Evolutionary conservation across 2,888 invertebrate species (phyloP).

Genomic region (Meloe dianella): DNA sequence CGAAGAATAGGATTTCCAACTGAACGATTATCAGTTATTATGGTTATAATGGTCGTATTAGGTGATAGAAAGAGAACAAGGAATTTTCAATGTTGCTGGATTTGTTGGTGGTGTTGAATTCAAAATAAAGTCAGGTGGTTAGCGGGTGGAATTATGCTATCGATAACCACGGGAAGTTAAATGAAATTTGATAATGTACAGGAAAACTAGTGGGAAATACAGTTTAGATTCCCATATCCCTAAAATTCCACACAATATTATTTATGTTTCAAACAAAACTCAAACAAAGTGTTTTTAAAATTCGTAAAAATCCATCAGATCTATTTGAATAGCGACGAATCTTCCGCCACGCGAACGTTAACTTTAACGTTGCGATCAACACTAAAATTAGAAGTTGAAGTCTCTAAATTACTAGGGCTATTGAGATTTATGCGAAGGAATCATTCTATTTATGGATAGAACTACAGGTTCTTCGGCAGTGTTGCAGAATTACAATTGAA

Average conservation of each 20-base stretch:
- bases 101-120: conserved; percentile 26
- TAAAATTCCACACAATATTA: neutral
- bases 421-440: no score
- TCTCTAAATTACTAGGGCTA: no score
- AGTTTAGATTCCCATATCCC: neutral
- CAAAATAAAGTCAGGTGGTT: conserved; percentile 34
- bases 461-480: no score
- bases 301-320: neutral
- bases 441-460: no score
- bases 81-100: neutral
- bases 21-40: conserved; percentile 28
- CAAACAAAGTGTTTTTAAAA: no score
- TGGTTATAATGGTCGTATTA: neutral
- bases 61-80: conserved; percentile 5
- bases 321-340: neutral
- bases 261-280: neutral
- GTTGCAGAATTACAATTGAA: no score
- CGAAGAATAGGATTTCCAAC: conserved; percentile 28
- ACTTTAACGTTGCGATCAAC: neutral
- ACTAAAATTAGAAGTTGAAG: no score
- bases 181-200: conserved; percentile 16
- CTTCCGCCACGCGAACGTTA: neutral
- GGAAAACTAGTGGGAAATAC: conserved; percentile 6
- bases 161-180: conserved; percentile 30
- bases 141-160: conserved; percentile 30